A percentile compares a stretch with the other conserved stretches of the same genome.
Evolutionary conservation across 2,888 invertebrate genomes (phyloP).

Genomic region (Podabrus alpinus): DNA sequence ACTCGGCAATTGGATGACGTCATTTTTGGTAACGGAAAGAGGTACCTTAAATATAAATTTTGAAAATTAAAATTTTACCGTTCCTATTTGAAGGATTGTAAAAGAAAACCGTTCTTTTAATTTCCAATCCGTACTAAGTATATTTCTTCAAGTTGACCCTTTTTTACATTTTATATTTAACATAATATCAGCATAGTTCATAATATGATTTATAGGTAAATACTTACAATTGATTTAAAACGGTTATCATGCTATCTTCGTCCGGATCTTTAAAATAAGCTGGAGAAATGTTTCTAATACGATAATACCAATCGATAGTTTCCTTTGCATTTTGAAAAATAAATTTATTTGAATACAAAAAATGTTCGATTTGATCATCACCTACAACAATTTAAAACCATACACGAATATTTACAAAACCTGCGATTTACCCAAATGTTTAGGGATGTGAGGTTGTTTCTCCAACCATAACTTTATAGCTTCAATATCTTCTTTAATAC

Average conservation of each 20-base stretch:
- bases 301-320: neutral
- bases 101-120: too few relatives aligned
- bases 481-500: slow-evolving; percentile 57
- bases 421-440: slow-evolving; percentile 62
- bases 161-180: too few relatives aligned
- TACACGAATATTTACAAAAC: neutral
- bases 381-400: neutral
- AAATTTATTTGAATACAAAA: neutral
- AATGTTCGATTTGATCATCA: neutral
- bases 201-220: too few relatives aligned
- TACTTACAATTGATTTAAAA: neutral
- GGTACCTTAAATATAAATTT: neutral
- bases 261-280: neutral
- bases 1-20: neutral
- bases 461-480: slow-evolving; percentile 69
- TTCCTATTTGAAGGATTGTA: too few relatives aligned
- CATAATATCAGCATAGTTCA: too few relatives aligned
- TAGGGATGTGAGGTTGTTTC: slow-evolving; percentile 69
- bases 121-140: too few relatives aligned
- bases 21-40: neutral
- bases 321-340: neutral
- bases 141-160: too few relatives aligned
- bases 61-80: neutral
- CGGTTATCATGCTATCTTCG: neutral
- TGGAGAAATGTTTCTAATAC: neutral